These are phyloP conservation scores for Drosophila merina DNA, from an alignment of 2,888 invertebrate species.

Conservation along the genomic window DNA sequence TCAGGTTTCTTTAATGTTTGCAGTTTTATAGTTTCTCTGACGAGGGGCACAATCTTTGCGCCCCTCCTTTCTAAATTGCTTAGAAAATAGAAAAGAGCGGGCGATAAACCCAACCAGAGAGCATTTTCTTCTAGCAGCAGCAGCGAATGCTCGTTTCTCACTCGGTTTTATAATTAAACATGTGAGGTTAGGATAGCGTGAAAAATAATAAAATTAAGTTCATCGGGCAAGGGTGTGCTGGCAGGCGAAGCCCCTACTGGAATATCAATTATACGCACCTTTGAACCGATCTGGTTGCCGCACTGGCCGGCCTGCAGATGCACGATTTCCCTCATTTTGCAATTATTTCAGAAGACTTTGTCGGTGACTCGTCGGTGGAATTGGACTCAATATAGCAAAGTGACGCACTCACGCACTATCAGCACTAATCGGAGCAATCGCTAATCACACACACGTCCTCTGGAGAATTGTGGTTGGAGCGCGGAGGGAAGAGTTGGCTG, in stretches of 20 bases:
- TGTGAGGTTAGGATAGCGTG: conserved; percentile 72
- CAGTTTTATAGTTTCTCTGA: conserved; percentile 70
- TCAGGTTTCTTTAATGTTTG: conserved; percentile 53
- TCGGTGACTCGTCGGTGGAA: neutral
- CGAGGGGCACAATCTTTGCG: conserved; percentile 25
- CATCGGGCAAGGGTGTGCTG: conserved; percentile 17
- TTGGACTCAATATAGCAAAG: conserved; percentile 18
- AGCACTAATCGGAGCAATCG: conserved; percentile 27
- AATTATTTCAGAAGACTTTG: neutral
- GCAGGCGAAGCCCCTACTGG: neutral
- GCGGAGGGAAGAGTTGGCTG: conserved; percentile 20
- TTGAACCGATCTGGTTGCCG: conserved; percentile 96
- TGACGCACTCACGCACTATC: conserved; percentile 29
- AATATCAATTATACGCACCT: conserved; percentile 86
- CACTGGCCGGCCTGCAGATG: conserved; percentile 96
- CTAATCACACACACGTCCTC: conserved; percentile 29
- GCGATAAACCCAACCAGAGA: conserved; percentile 8
- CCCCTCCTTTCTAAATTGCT: conserved; percentile 12
- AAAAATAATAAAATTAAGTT: conserved; percentile 45
- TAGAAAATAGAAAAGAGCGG: conserved; percentile 18
- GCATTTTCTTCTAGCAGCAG: conserved; percentile 5
- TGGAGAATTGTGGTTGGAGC: neutral
- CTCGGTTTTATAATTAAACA: conserved; percentile 78
- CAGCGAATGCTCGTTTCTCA: conserved; percentile 35
- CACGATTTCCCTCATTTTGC: conserved; percentile 94